Percentiles rank a stretch among this genome's conserved stretches.
These are phyloP conservation scores for Ophiodon elongatus DNA, from an alignment of 2,113 vertebrate species.

Conservation along the genomic window DNA sequence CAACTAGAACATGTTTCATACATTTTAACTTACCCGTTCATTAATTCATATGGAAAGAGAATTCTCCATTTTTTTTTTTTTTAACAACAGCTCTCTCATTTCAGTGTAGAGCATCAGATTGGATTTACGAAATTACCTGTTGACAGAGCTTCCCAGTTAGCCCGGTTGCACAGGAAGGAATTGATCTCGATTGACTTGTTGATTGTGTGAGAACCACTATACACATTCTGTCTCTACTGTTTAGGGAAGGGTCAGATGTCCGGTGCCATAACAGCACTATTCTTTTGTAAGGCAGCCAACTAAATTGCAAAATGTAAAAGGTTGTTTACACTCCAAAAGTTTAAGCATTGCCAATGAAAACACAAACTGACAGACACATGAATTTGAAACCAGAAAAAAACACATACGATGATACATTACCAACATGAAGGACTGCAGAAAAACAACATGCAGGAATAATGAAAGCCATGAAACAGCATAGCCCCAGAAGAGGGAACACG, in stretches of 20 bases:
- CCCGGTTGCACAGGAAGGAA: not conserved
- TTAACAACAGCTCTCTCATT: too few relatives aligned
- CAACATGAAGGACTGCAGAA: constrained; percentile 23
- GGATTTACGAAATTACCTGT: not conserved
- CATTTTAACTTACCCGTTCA: too few relatives aligned
- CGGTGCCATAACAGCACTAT: not conserved
- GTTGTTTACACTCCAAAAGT: constrained; percentile 1
- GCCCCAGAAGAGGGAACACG: constrained; percentile 33
- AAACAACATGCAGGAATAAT: constrained; percentile 57
- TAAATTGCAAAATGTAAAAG: constrained; percentile 2
- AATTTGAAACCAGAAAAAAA: constrained; percentile 27
- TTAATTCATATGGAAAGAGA: too few relatives aligned
- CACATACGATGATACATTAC: constrained; percentile 53
- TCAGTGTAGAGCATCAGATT: too few relatives aligned
- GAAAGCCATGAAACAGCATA: constrained; percentile 56
- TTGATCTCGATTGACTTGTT: constrained; percentile 6
- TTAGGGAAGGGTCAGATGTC: constrained; percentile 16
- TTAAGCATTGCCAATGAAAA: not conserved
- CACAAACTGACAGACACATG: not conserved
- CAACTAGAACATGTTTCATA: too few relatives aligned
- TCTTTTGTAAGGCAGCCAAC: not conserved
- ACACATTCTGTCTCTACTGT: not conserved
- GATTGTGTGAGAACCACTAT: not conserved
- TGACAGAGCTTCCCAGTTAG: constrained; percentile 18
- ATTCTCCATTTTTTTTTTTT: too few relatives aligned